These are phyloP conservation scores for Scophthalmus maximus DNA, from an alignment of 2,113 vertebrate species.

Conservation along the genomic window DNA sequence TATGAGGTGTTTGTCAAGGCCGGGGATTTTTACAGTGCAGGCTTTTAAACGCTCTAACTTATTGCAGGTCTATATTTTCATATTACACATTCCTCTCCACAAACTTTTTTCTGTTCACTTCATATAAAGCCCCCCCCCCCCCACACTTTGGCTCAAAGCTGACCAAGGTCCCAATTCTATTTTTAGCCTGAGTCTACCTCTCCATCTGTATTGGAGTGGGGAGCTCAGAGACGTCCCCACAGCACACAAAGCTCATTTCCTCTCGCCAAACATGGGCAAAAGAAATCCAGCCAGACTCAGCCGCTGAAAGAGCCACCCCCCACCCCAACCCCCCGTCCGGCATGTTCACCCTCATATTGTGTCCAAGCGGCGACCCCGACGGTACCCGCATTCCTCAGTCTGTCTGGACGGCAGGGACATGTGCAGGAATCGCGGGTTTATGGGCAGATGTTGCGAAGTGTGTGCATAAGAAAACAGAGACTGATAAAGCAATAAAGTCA, in stretches of 20 bases:
- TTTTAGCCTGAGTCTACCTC: constrained; percentile 68
- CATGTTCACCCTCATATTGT: constrained; percentile 56
- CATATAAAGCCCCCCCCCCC: constrained; percentile 20
- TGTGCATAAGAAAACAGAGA: constrained; percentile 29
- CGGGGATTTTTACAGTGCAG: constrained; percentile 7
- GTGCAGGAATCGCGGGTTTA: constrained; percentile 30
- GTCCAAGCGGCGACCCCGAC: constrained; percentile 46
- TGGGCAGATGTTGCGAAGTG: constrained; percentile 29
- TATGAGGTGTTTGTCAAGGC: constrained; percentile 12
- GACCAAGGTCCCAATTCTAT: constrained; percentile 65
- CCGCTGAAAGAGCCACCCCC: constrained; percentile 42
- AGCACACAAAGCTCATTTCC: constrained; percentile 69
- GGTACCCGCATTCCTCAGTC: constrained; percentile 44
- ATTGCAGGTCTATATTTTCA: neutral
- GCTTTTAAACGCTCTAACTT: constrained; percentile 2
- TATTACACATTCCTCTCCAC: neutral
- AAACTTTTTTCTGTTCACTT: constrained; percentile 20
- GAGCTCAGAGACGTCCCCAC: constrained; percentile 64
- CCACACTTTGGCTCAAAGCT: constrained; percentile 46
- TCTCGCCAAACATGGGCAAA: constrained; percentile 75
- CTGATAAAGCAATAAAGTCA: neutral
- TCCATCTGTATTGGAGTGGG: constrained; percentile 50
- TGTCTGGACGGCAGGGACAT: constrained; percentile 46
- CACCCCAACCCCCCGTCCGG: neutral
- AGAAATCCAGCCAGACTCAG: constrained; percentile 58